These are phyloP conservation scores for Euzophera pinguis DNA, from an alignment of 2,888 invertebrate species.

Conservation along the genomic window DNA sequence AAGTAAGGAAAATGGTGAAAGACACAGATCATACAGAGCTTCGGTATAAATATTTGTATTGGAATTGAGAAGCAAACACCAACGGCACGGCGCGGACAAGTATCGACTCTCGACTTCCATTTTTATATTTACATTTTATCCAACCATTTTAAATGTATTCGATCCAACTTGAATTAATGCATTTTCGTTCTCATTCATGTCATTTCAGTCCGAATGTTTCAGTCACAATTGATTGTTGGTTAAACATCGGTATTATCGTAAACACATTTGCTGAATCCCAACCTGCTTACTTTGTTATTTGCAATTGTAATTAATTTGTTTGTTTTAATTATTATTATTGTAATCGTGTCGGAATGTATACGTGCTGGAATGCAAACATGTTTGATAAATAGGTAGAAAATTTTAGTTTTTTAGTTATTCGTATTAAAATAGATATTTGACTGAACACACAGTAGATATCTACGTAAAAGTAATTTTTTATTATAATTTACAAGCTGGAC, in stretches of 20 bases:
- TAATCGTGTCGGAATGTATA: too few species aligned
- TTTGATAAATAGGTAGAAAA: too few species aligned
- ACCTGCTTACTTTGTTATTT: background rate
- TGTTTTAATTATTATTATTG: background rate
- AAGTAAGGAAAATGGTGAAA: slow-evolving; percentile 24
- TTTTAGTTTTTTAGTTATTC: too few species aligned
- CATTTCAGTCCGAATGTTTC: background rate
- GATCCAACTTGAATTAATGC: background rate
- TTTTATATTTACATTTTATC: slow-evolving; percentile 34
- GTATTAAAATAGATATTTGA: too few species aligned
- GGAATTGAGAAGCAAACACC: slow-evolving; percentile 48
- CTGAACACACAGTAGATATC: too few species aligned
- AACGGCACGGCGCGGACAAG: slow-evolving; percentile 33
- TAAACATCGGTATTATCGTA: background rate
- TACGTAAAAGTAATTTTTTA: too few species aligned
- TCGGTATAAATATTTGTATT: slow-evolving; percentile 45
- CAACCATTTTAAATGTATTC: slow-evolving; percentile 26
- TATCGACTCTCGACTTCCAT: slow-evolving; percentile 33
- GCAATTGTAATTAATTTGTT: background rate
- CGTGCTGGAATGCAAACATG: too few species aligned
- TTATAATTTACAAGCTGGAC: too few species aligned
- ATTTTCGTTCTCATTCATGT: background rate
- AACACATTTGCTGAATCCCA: background rate
- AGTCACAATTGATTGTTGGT: slow-evolving; percentile 1
- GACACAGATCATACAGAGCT: slow-evolving; percentile 36